Evolutionary conservation across 2,888 invertebrate genomes (phyloP), one percentile per base, ranked within the genome.

Genomic region (Andrena bucephala): DNA sequence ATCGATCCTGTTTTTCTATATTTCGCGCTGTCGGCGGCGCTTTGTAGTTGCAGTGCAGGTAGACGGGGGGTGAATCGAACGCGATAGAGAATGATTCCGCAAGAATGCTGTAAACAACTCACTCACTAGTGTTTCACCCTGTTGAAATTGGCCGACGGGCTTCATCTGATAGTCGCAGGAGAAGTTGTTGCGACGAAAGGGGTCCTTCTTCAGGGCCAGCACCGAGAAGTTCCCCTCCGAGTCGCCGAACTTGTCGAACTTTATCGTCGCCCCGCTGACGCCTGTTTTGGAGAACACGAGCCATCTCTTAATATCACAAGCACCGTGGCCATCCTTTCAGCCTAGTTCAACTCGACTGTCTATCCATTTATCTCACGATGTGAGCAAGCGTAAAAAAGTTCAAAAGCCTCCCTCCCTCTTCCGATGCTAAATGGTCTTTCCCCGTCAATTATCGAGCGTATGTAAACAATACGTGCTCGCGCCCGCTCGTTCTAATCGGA

Each of bases 151-250:
- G 42, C 97, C 97, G n/a, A 98, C 97, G 1, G 97, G 97, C 87
- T 97, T 95, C 97, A 98, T 97, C 92, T 96, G 96, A 93, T 96
- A 96, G 57, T 95, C 94, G 94, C 98, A 98, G 74, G 96, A 95
- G 89, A 96, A 96, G 90, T 96, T 95, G 60, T 94, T 87, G 79
- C 94, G 92, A 16, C 93, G 94, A 66, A 94, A 92, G 0, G 94
- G 94, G 60, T 95, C 95, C 84, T 94, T 94, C 93, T 97, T 97
- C 91, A 97, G 96, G 0, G 98, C 98, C 81, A 99, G 95, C 74
- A 99, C 97, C 0, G 99, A 98, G 95, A 98, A 99, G 94, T 99
- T 99, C 8, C 99, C 99, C 94, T 99, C 98, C 0, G 99, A 99
- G 94, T 99, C 99, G 2, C 99, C 99, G 89, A 97, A 96, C 89